phyloP scores from a whole-genome alignment of 2,888 invertebrate species.

The Heteropelma amictum region DNA sequence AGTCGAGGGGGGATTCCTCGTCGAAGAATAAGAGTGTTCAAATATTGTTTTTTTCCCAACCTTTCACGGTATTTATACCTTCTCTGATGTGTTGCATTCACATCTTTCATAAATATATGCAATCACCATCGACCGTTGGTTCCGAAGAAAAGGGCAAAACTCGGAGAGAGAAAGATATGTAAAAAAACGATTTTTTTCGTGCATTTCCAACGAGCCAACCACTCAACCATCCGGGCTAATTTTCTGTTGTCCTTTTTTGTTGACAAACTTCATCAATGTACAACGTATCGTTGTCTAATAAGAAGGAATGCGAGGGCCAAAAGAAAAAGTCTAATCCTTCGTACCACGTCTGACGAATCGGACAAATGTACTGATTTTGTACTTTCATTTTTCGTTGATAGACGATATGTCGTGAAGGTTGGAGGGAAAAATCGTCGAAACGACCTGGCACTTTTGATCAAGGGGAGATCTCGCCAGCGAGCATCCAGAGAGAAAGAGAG shows the following conservation, averaged over 20 bases:
- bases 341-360: no score
- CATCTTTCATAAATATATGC: constrained; percentile 16
- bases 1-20: not conserved
- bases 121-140: not conserved
- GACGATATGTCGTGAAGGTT: not conserved
- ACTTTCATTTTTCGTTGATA: constrained; percentile 26
- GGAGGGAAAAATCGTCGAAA: constrained; percentile 20
- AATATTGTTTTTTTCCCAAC: constrained; percentile 2
- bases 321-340: no score
- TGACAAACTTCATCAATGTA: no score
- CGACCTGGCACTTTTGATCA: constrained; percentile 29
- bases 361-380: constrained; percentile 29
- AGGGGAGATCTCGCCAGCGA: constrained; percentile 46
- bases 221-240: not conserved
- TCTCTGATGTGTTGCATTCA: constrained; percentile 20
- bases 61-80: not conserved
- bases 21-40: not conserved
- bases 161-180: not conserved
- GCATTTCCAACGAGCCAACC: not conserved
- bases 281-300: no score
- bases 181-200: no score
- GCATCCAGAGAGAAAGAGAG: constrained; percentile 2
- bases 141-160: not conserved
- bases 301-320: no score
- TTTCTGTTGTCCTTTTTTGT: not conserved